Conservation (phyloP, 2,113 vertebrate genomes). For the Propithecus coquereli region DNA sequence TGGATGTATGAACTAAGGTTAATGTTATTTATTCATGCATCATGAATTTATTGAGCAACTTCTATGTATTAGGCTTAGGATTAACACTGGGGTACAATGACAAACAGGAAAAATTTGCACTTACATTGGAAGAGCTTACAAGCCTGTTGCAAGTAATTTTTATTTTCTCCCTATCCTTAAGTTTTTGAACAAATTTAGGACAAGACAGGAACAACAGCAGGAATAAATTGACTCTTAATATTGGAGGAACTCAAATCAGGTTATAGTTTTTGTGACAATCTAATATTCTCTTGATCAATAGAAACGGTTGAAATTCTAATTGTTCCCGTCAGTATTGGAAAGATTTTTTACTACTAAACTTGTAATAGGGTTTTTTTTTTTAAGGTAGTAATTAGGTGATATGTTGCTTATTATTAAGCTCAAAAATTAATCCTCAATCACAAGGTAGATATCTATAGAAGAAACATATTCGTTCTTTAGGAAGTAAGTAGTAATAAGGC, state of each 20-base stretch:
- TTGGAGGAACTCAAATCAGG: background rate
- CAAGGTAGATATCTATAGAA: background rate
- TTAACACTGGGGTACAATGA: background rate
- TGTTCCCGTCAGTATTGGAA: background rate
- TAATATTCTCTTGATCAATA: background rate
- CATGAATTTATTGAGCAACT: background rate
- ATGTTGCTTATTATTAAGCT: background rate
- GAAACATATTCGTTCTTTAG: background rate
- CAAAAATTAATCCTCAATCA: background rate
- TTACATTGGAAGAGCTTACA: background rate
- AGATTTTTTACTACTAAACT: background rate
- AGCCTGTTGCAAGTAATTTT: background rate
- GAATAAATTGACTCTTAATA: background rate
- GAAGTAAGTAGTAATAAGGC: background rate
- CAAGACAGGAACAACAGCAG: background rate
- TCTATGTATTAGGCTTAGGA: background rate
- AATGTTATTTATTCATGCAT: background rate
- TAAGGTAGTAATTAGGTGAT: background rate
- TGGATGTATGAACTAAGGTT: background rate
- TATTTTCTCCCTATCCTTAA: background rate
- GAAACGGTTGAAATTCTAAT: background rate
- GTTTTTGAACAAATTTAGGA: background rate
- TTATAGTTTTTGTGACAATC: background rate
- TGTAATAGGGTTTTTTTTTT: background rate
- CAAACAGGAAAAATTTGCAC: background rate